Percentiles rank a stretch among this genome's conserved stretches.
Conservation (phyloP, 2,113 vertebrate species). For the Oreochromis aureus region DNA sequence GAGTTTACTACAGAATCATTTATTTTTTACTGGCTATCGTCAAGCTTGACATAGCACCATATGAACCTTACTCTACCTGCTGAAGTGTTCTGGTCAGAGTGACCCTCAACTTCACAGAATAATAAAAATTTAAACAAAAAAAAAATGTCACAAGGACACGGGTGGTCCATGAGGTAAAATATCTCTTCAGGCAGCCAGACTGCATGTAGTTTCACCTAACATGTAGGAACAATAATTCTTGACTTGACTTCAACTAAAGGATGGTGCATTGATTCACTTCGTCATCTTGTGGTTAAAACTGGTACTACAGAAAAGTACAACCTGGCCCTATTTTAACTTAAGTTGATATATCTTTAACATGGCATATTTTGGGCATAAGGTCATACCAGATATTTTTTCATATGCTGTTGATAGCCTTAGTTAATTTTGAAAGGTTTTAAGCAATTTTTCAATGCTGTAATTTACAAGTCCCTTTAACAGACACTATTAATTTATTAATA, state of each 20-base stretch:
- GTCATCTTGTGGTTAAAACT: not conserved
- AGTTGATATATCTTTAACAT: not conserved
- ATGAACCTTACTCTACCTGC: not conserved
- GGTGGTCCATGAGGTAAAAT: not conserved
- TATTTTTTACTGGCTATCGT: rapidly evolving
- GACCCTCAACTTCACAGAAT: rapidly evolving
- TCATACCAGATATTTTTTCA: not conserved
- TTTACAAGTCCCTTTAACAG: not conserved
- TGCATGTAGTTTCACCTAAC: not conserved
- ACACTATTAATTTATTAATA: not conserved
- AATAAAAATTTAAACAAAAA: rapidly evolving
- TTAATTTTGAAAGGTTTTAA: not conserved
- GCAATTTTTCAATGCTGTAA: rapidly evolving
- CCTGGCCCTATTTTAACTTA: not conserved
- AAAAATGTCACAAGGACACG: not conserved
- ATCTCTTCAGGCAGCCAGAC: not conserved
- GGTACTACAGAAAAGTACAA: not conserved
- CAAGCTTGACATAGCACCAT: not conserved
- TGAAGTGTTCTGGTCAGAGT: not conserved
- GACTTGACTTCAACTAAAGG: not conserved
- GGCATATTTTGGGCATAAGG: not conserved
- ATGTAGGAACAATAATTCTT: not conserved
- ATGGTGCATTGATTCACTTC: not conserved
- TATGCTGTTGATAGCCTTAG: not conserved
- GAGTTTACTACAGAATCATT: not conserved